Evolutionary conservation across 1,140 invertebrate species (phyloP).

Genomic region (Trachelipus rathkii): DNA sequence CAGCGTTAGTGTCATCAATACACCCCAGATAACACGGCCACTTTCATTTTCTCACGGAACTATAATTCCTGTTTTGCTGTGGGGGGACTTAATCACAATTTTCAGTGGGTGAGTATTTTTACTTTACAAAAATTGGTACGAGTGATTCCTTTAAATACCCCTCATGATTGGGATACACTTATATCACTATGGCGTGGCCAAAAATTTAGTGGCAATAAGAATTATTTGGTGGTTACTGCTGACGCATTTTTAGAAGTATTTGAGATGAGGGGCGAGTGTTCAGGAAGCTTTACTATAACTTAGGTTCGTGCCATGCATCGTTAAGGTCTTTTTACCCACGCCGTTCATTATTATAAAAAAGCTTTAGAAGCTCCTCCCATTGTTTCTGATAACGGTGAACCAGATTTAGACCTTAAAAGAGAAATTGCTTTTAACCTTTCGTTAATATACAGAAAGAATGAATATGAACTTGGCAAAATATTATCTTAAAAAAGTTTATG

Average conservation of each 20-base stretch:
- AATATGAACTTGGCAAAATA: not conserved
- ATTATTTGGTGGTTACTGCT: slow-evolving; percentile 67
- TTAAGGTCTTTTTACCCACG: slow-evolving; percentile 72
- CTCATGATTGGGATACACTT: slow-evolving; percentile 73
- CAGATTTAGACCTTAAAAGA: slow-evolving; percentile 64
- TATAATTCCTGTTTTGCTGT: no score
- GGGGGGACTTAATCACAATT: no score
- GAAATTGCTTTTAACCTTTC: slow-evolving; percentile 83
- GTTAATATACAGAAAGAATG: slow-evolving; percentile 67
- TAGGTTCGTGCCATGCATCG: slow-evolving; percentile 86
- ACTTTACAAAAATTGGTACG: slow-evolving; percentile 59
- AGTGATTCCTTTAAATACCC: slow-evolving; percentile 64
- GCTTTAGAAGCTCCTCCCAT: slow-evolving; percentile 60
- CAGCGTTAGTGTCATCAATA: slow-evolving; percentile 62
- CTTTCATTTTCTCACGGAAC: no score
- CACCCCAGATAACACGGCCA: no score
- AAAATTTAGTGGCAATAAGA: slow-evolving; percentile 74
- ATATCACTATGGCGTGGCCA: slow-evolving; percentile 82
- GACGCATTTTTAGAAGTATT: slow-evolving; percentile 52
- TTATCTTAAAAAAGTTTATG: no score
- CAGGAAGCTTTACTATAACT: slow-evolving; percentile 87
- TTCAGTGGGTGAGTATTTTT: slow-evolving; percentile 76
- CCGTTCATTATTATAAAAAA: slow-evolving; percentile 78
- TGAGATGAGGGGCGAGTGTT: slow-evolving; percentile 68
- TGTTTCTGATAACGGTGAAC: slow-evolving; percentile 53